phyloP scores from a whole-genome alignment of 92 coral and sea anemone species.

The Parazoanthus swiftii region DNA sequence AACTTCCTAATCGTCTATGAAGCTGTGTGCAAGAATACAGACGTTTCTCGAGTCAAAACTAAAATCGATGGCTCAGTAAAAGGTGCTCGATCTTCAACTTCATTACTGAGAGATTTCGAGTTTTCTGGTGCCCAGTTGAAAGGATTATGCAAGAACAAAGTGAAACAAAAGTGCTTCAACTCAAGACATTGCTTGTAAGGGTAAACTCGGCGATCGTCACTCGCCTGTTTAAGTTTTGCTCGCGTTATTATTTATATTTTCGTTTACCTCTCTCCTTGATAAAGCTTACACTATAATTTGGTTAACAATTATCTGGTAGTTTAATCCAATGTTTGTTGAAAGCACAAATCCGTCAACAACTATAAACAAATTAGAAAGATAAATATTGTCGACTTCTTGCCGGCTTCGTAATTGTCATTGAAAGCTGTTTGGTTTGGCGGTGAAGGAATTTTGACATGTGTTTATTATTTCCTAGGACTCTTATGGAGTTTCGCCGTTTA shows the following conservation, averaged over 20 bases:
- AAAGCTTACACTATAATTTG: conserved; percentile 27
- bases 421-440: conserved; percentile 41
- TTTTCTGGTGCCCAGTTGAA: conserved; percentile 3
- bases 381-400: conserved; percentile 46
- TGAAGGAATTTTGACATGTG: conserved; percentile 24
- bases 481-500: background rate
- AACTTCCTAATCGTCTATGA: too few relatives aligned
- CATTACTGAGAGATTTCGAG: background rate
- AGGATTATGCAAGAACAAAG: background rate
- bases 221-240: background rate
- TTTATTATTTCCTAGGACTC: conserved; percentile 4
- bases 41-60: background rate
- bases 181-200: background rate
- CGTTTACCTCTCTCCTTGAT: background rate
- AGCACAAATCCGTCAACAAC: conserved; percentile 37
- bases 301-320: conserved; percentile 36
- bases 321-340: conserved; percentile 42
- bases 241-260: background rate
- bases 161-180: background rate
- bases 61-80: background rate
- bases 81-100: background rate
- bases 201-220: background rate
- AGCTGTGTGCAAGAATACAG: background rate
- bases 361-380: conserved; percentile 44
- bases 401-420: conserved; percentile 36